Percentiles rank a stretch among this genome's conserved stretches.
Conservation (phyloP, 1,140 invertebrate species). For the Tetramorium parvispinum region DNA sequence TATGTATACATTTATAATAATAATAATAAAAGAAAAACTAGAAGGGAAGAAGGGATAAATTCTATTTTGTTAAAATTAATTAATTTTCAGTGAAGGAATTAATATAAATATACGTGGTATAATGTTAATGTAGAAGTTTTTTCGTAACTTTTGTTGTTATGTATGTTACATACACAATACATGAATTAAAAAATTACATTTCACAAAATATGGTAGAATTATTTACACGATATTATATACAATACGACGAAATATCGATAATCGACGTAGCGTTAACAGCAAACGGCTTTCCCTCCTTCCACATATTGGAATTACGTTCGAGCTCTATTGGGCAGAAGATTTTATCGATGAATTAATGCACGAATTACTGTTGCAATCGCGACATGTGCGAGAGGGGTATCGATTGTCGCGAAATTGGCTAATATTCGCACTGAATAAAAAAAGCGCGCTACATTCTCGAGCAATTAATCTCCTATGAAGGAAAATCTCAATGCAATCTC, state of each 20-base stretch:
- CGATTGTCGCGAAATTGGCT: conserved; percentile 39
- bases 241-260: conserved; percentile 29
- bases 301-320: conserved; percentile 44
- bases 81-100: not conserved
- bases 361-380: conserved; percentile 41
- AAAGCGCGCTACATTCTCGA: not conserved
- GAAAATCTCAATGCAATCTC: conserved; percentile 33
- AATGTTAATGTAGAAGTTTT: not conserved
- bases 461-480: conserved; percentile 21
- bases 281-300: conserved; percentile 34
- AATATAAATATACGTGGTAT: not conserved
- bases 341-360: conserved; percentile 62
- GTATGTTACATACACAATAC: not conserved
- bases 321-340: conserved; percentile 59
- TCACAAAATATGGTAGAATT: conserved; percentile 4
- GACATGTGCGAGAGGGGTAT: conserved; percentile 17
- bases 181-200: conserved; percentile 25
- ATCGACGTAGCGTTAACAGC: conserved; percentile 42
- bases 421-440: not conserved
- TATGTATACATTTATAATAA: not conserved
- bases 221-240: conserved; percentile 34
- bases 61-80: not conserved
- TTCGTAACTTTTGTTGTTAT: not conserved
- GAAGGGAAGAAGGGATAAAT: not conserved
- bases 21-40: not conserved